A percentile compares a stretch with the other conserved stretches of the same genome.
phyloP scores from a whole-genome alignment of 2,113 vertebrate species.

The Rana temporaria region DNA sequence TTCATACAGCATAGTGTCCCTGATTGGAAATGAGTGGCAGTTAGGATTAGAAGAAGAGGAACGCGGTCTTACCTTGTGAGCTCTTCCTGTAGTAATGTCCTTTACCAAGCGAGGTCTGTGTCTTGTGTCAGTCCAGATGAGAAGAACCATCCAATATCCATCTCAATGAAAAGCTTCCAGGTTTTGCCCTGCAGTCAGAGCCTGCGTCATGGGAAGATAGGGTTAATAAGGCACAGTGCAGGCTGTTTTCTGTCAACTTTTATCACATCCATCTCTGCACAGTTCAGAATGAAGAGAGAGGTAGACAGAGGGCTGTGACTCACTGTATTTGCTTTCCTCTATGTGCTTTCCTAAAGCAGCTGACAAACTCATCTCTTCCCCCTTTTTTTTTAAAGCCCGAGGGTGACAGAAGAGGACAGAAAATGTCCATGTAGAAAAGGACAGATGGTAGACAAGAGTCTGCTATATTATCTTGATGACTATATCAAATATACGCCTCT shows the following conservation, averaged over 20 bases:
- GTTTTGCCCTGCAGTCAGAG: constrained; percentile 40
- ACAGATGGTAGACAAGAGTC: background rate
- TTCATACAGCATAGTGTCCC: no score
- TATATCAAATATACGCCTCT: no score
- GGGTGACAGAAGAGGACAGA: background rate
- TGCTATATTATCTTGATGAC: background rate
- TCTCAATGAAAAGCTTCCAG: constrained; percentile 24
- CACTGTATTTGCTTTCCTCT: constrained; percentile 40
- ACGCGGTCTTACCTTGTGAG: constrained; percentile 40
- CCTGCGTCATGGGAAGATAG: constrained; percentile 39
- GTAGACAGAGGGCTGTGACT: constrained; percentile 28
- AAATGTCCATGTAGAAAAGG: constrained; percentile 11
- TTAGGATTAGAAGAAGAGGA: background rate
- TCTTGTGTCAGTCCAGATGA: constrained; percentile 23
- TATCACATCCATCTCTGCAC: constrained; percentile 45
- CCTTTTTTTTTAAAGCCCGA: background rate
- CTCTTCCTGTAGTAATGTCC: background rate
- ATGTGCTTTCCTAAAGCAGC: constrained; percentile 7
- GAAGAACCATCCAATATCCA: constrained; percentile 12
- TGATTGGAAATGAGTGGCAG: no score
- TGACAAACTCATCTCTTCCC: background rate
- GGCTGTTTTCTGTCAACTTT: constrained; percentile 39
- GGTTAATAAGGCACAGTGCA: constrained; percentile 36
- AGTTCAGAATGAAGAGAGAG: background rate
- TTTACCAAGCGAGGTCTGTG: background rate